phyloP scores from a whole-genome alignment of 2,797 vertebrate species.

The Sphenopsis melanotis region DNA sequence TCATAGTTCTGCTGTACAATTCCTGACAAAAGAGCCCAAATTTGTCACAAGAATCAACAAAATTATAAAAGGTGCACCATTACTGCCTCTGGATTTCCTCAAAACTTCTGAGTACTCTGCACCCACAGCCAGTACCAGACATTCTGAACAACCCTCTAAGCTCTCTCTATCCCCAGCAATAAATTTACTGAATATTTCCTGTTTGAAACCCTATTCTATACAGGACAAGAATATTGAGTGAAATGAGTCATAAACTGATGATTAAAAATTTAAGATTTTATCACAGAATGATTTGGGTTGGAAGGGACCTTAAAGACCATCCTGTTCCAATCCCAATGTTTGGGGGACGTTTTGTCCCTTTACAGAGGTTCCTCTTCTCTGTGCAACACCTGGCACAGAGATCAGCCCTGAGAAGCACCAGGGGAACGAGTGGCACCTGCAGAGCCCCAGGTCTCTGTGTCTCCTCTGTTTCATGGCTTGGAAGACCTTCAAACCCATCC shows the following conservation, averaged over 20 bases:
- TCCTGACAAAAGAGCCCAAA: background rate
- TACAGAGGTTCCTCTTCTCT: background rate
- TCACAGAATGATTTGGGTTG: background rate
- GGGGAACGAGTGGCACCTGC: background rate
- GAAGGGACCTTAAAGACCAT: background rate
- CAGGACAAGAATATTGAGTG: background rate
- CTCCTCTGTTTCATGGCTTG: background rate
- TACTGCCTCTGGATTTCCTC: background rate
- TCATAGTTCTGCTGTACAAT: background rate
- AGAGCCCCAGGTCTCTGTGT: background rate
- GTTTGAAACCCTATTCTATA: background rate
- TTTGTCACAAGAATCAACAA: background rate
- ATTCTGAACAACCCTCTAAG: background rate
- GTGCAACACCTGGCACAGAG: background rate
- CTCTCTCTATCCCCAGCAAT: background rate
- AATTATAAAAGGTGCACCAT: background rate
- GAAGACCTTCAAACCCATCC: background rate
- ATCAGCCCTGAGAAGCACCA: background rate
- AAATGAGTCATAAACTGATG: background rate
- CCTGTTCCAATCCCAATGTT: background rate
- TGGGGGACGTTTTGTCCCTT: background rate
- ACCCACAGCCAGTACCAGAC: background rate
- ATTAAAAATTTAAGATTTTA: background rate
- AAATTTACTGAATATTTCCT: background rate
- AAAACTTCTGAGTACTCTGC: background rate